Percentiles rank a stretch among this genome's conserved stretches.
These are phyloP conservation scores for Laticauda colubrina DNA, from an alignment of 2,113 vertebrate genomes.

Conservation along the genomic window DNA sequence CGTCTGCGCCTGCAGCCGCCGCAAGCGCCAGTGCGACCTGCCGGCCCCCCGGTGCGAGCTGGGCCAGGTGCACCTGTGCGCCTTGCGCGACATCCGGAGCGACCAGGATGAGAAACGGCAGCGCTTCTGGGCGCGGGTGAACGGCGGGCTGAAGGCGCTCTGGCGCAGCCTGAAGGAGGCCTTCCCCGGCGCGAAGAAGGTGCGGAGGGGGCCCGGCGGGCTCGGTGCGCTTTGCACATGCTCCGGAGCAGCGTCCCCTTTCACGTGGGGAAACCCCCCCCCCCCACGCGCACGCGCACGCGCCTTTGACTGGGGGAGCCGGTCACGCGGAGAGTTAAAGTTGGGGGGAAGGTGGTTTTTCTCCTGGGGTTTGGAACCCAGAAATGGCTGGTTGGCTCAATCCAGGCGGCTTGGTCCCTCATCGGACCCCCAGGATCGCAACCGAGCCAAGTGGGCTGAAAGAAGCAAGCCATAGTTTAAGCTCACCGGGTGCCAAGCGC, in stretches of 20 bases:
- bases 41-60: neutral
- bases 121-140: constrained; percentile 54
- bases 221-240: neutral
- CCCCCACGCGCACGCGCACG: no score
- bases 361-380: neutral
- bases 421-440: neutral
- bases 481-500: neutral
- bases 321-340: no score
- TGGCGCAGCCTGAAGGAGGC: constrained; percentile 43
- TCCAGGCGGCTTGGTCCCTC: neutral
- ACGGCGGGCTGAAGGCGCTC: constrained; percentile 46
- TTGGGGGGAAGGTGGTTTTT: neutral
- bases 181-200: neutral
- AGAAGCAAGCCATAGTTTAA: neutral
- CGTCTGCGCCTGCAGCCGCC: constrained; percentile 40
- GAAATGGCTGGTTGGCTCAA: neutral
- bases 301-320: no score
- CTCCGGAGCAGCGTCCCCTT: neutral
- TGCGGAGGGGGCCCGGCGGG: neutral
- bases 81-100: neutral
- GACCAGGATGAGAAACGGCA: neutral
- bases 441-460: neutral
- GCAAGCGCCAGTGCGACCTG: constrained; percentile 43
- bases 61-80: neutral
- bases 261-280: no score